Evolutionary conservation across 2,113 vertebrate species (phyloP).

Genomic region (Dasyprocta punctata): DNA sequence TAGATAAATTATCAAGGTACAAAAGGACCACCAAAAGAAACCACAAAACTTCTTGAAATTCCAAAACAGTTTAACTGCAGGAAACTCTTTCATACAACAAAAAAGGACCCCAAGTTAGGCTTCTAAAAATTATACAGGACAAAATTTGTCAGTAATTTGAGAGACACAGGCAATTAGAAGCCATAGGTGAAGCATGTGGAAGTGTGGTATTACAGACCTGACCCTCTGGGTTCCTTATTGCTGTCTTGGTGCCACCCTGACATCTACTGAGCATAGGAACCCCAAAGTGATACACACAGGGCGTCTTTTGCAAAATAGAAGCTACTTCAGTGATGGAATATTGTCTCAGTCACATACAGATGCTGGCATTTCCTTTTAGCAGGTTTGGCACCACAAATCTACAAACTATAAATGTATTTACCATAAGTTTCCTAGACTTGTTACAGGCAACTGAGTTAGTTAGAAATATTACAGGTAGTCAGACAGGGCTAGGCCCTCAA

Average conservation of each 20-base stretch:
- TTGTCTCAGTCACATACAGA: background rate
- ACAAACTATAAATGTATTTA: background rate
- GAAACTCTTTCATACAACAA: background rate
- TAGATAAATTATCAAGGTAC: background rate
- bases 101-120: background rate
- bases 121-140: background rate
- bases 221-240: fast-evolving
- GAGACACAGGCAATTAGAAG: background rate
- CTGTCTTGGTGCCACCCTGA: fast-evolving
- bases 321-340: background rate
- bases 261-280: fast-evolving
- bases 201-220: fast-evolving
- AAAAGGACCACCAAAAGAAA: background rate
- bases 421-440: background rate
- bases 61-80: background rate
- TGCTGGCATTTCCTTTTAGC: background rate
- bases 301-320: background rate
- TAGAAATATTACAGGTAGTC: no score
- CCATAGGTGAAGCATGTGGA: background rate
- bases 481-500: no score
- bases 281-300: fast-evolving
- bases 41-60: background rate
- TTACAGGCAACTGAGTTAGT: no score
- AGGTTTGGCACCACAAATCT: background rate
- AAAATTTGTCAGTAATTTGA: background rate